Base-by-base conservation (phyloP, 2,113 vertebrate species). In the Columba janthina region DNA sequence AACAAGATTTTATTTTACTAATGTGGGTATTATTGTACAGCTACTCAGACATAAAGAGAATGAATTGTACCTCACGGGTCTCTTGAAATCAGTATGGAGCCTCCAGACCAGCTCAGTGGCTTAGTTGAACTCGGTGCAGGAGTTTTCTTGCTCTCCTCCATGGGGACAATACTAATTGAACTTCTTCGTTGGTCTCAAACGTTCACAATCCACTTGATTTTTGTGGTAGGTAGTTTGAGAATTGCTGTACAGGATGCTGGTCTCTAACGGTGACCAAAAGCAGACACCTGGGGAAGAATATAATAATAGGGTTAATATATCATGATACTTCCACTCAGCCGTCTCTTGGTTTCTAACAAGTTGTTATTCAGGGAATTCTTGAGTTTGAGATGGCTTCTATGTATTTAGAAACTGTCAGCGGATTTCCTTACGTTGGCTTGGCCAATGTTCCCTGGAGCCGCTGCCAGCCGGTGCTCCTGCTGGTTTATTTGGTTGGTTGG, bases 1-100 rank as follows among this genome's bases (percentile, higher is more conserved):
- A 95, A 94, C 69, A 92, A 93, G 90, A 91, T 94, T 95, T 96
- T 90, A 85, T 94, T 96, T 91, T 92, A 93, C 93, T 93, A 94
- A 88, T 88, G 60, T 95, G 92, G 54, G 61, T 95, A 67, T 95
- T 94, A 85, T 90, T 94, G 93, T 88, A 78, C 84, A 89, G 84
- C 62, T 85, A 88, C 75, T 93, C 85, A 91, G 91, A 88, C 67
- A 74, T 81, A 76, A 89, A 90, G 85, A 93, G 90, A 88, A 85
- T 86, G 90, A 94, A 95, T 67, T 89, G 64, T 77, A 91, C 82
- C 79, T 95, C 72, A 57, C 71, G 88, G 69, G 72, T 90, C 88
- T 83, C 92, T 95, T 93, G 85, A 93, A 96, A 94, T 80, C 88
- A 74, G 83, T 86, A 90, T 67, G 82, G 64, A 83, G 75, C 71